These are phyloP conservation scores for Drosophila equinoxialis DNA, from an alignment of 1,140 invertebrate genomes.

Conservation along the genomic window DNA sequence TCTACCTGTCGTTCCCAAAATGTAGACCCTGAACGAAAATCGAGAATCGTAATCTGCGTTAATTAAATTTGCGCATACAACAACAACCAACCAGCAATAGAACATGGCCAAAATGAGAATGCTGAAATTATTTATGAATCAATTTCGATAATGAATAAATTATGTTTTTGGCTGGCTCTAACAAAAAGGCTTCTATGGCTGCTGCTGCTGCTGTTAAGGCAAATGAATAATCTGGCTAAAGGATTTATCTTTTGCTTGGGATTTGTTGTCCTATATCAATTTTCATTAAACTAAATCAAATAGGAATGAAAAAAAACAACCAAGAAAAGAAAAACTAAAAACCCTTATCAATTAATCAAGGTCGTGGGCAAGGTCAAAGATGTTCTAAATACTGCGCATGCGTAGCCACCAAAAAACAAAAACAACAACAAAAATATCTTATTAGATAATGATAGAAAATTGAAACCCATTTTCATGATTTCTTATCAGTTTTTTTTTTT, in stretches of 20 bases:
- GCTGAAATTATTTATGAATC: slow-evolving; percentile 70
- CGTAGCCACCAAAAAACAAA: slow-evolving; percentile 17
- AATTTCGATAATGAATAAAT: slow-evolving; percentile 75
- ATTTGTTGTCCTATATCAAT: slow-evolving; percentile 37
- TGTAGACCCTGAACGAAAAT: slow-evolving; percentile 22
- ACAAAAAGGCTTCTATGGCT: slow-evolving; percentile 1
- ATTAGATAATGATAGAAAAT: no score
- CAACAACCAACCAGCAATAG: slow-evolving; percentile 1
- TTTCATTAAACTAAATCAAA: slow-evolving; percentile 32
- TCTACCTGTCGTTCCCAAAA: not conserved
- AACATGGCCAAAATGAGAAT: slow-evolving; percentile 33
- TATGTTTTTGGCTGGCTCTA: slow-evolving; percentile 24
- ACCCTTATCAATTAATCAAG: slow-evolving; percentile 62
- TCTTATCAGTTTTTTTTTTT: not conserved
- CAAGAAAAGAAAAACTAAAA: not conserved
- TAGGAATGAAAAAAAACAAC: not conserved
- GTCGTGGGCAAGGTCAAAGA: slow-evolving; percentile 42
- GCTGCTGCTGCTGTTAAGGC: not conserved
- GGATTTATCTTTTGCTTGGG: slow-evolving; percentile 17
- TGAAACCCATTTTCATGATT: not conserved
- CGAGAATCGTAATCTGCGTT: slow-evolving; percentile 65
- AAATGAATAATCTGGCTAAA: slow-evolving; percentile 58
- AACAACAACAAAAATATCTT: no score
- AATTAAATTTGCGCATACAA: slow-evolving; percentile 49
- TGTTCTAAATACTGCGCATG: slow-evolving; percentile 26